Conservation (phyloP, 2,113 vertebrate genomes). For the Oncorhynchus nerka region DNA sequence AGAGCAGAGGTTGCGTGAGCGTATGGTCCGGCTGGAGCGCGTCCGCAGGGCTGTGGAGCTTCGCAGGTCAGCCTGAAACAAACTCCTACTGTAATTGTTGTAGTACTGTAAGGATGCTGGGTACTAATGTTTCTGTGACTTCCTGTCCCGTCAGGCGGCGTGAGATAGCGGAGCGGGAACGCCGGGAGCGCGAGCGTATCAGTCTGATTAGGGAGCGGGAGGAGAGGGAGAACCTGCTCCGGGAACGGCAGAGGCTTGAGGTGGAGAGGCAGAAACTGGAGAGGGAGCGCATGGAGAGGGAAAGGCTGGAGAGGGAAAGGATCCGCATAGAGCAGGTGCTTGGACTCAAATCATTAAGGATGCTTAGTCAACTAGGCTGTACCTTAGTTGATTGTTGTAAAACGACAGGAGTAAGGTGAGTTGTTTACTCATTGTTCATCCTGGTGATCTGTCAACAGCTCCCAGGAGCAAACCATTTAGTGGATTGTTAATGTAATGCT, state of each 20-base stretch:
- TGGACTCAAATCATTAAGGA: background rate
- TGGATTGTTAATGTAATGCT: too few species aligned
- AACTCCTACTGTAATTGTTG: background rate
- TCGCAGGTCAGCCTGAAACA: constrained; percentile 78
- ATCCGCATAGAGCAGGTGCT: constrained; percentile 92
- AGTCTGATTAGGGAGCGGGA: constrained; percentile 89
- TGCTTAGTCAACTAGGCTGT: background rate
- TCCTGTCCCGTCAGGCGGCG: constrained; percentile 76
- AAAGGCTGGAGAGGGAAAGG: constrained; percentile 92
- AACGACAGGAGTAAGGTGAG: background rate
- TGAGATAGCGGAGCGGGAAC: constrained; percentile 87
- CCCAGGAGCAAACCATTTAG: too few species aligned
- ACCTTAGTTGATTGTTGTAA: background rate
- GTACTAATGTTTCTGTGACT: background rate
- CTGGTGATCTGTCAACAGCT: too few species aligned
- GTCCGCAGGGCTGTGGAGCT: constrained; percentile 86
- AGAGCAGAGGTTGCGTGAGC: constrained; percentile 88
- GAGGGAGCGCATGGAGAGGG: constrained; percentile 92
- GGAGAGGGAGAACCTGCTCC: constrained; percentile 89
- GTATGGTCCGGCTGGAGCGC: constrained; percentile 86
- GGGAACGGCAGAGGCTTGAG: constrained; percentile 91
- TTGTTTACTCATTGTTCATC: too few species aligned
- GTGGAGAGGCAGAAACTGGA: constrained; percentile 96
- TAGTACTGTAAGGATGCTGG: background rate
- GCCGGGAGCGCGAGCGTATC: constrained; percentile 84